phyloP scores from a whole-genome alignment of 2,888 invertebrate genomes.

The Dicyrtomina minuta region DNA sequence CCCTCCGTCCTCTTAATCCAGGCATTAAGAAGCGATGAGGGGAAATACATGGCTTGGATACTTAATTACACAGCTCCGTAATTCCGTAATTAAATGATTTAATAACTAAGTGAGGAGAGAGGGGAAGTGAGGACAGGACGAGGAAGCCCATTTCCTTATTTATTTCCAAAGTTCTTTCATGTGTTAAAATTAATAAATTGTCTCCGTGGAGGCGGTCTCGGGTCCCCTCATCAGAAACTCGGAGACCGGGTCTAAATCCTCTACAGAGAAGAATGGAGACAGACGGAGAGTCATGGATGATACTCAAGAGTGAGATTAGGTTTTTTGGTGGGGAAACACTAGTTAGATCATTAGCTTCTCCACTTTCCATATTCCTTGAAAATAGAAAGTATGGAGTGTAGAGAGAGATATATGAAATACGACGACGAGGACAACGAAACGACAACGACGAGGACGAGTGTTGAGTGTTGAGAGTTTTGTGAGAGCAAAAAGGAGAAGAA shows the following conservation, averaged over 20 bases:
- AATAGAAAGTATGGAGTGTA: too few relatives aligned
- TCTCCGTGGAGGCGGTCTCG: background rate
- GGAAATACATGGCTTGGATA: slow-evolving; percentile 4
- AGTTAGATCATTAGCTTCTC: slow-evolving; percentile 16
- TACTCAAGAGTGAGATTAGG: too few relatives aligned
- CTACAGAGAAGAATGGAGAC: too few relatives aligned
- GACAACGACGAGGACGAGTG: too few relatives aligned
- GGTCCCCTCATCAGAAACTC: background rate
- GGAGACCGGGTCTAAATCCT: too few relatives aligned
- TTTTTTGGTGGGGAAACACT: background rate
- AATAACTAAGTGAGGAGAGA: slow-evolving; percentile 12
- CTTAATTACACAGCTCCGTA: slow-evolving; percentile 23
- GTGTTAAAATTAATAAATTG: slow-evolving; percentile 28
- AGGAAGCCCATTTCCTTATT: slow-evolving; percentile 17
- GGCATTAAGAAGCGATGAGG: slow-evolving; percentile 8
- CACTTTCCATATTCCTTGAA: background rate
- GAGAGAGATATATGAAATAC: too few relatives aligned
- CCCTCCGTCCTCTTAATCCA: slow-evolving; percentile 4
- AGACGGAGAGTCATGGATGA: too few relatives aligned
- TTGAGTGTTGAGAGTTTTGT: background rate
- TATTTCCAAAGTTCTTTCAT: slow-evolving; percentile 30
- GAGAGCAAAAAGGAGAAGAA: background rate
- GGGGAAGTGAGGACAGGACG: slow-evolving; percentile 5
- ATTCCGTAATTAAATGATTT: slow-evolving; percentile 30
- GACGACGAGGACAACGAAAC: too few relatives aligned